Conservation (phyloP, 2,113 vertebrate genomes). For the Antechinus flavipes region DNA sequence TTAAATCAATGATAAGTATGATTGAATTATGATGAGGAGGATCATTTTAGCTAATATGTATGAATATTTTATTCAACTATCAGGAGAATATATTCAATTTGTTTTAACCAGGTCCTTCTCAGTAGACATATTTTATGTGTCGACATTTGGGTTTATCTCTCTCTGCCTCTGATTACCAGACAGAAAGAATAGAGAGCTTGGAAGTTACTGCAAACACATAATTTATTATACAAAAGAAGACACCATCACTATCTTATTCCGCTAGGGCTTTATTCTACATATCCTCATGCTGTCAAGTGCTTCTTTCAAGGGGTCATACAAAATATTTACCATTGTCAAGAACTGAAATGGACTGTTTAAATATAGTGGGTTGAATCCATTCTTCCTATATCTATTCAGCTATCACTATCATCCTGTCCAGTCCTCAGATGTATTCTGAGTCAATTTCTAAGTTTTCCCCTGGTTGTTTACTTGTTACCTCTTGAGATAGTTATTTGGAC, state of each 20-base stretch:
- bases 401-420: background rate
- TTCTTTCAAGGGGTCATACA: background rate
- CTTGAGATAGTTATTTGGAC: conserved; percentile 30
- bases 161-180: background rate
- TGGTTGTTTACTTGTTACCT: conserved; percentile 1
- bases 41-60: background rate
- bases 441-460: conserved; percentile 10
- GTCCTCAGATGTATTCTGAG: conserved; percentile 17
- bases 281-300: background rate
- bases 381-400: conserved; percentile 27
- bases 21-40: background rate
- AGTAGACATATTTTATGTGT: background rate
- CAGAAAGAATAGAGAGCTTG: background rate
- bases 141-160: background rate
- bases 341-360: background rate
- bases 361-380: conserved; percentile 12
- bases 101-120: background rate
- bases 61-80: background rate
- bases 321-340: background rate
- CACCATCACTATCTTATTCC: background rate
- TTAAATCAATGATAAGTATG: background rate
- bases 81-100: background rate
- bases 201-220: background rate
- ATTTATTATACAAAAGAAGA: background rate
- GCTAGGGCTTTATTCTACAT: background rate